phyloP scores from a whole-genome alignment of 2,113 vertebrate genomes.

The Salvator merianae region DNA sequence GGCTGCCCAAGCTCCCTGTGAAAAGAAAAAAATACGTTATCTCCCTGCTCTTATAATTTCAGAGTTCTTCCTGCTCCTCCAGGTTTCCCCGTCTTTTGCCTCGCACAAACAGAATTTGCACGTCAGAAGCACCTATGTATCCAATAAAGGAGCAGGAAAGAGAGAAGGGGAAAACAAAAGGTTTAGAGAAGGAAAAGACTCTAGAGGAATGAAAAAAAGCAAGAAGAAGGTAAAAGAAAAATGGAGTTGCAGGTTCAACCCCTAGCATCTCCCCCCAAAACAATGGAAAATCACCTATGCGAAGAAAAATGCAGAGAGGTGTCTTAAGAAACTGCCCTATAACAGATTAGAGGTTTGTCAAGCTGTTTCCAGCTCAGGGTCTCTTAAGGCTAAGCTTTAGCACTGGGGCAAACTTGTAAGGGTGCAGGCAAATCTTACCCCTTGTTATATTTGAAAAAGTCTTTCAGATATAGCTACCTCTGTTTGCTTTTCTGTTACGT shows the following conservation, averaged over 20 bases:
- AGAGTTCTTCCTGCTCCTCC: neutral
- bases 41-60: neutral
- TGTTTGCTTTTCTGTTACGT: neutral
- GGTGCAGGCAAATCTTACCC: too few species aligned
- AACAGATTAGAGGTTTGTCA: too few species aligned
- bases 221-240: neutral
- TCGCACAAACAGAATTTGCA: neutral
- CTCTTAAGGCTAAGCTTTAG: too few species aligned
- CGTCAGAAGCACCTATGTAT: neutral
- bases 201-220: neutral
- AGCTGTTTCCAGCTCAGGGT: too few species aligned
- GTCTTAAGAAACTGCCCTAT: too few species aligned
- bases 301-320: too few species aligned
- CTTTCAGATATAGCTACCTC: slow-evolving; percentile 25
- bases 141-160: neutral
- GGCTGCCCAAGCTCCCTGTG: neutral
- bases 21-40: neutral
- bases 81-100: neutral
- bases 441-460: neutral
- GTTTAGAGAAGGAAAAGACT: neutral
- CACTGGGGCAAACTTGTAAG: too few species aligned
- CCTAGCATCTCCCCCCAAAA: too few species aligned
- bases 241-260: too few species aligned
- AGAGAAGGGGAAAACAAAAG: neutral
- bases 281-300: too few species aligned